Conservation (phyloP, 2,797 vertebrate genomes). For the Etheostoma perlongum region DNA sequence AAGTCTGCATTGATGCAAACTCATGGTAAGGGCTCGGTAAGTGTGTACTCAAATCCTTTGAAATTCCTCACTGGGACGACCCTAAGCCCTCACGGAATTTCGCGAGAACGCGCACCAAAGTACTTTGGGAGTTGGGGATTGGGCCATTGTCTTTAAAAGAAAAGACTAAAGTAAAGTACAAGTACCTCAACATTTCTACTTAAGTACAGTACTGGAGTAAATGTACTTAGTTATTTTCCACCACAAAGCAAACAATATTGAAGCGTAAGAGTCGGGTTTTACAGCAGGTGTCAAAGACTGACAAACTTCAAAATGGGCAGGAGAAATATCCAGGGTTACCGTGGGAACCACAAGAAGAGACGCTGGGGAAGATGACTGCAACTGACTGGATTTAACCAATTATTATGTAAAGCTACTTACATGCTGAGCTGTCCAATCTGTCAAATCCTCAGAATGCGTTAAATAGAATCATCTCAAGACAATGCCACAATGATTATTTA, state of each 20-base stretch:
- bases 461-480: conserved; percentile 8
- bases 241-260: background rate
- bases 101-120: too few species aligned
- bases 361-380: background rate
- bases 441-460: conserved; percentile 20
- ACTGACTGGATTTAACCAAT: conserved; percentile 8
- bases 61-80: too few species aligned
- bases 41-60: too few species aligned
- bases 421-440: conserved; percentile 18
- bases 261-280: conserved; percentile 23
- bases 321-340: background rate
- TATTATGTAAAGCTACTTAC: conserved; percentile 45
- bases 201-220: too few species aligned
- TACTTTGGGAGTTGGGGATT: too few species aligned
- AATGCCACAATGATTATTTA: background rate
- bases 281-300: conserved; percentile 16
- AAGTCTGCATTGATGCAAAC: too few species aligned
- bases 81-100: too few species aligned
- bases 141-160: too few species aligned
- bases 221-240: too few species aligned
- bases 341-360: background rate
- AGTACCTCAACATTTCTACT: too few species aligned
- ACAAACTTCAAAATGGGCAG: background rate
- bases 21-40: too few species aligned
- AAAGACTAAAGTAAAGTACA: too few species aligned